Evolutionary conservation across 2,113 vertebrate genomes (phyloP).

Genomic region (Trachemys scripta): DNA sequence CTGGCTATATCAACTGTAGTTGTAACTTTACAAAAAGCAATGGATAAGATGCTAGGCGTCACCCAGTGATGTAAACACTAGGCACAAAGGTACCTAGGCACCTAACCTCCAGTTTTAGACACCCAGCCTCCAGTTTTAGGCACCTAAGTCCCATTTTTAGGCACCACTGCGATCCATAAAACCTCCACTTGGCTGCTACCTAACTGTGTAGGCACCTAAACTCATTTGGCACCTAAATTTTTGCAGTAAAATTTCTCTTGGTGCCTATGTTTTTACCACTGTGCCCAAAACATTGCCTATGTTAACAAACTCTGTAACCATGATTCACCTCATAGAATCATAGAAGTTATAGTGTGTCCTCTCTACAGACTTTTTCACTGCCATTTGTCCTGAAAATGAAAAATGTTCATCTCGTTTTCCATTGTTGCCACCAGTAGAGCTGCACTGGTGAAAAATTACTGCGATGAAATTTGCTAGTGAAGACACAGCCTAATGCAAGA

Average conservation of each 20-base stretch:
- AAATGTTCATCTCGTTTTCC: not conserved
- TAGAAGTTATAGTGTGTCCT: not conserved
- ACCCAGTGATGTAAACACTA: not conserved
- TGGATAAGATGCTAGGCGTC: too few relatives aligned
- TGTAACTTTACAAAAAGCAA: too few relatives aligned
- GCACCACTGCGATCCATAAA: too few relatives aligned
- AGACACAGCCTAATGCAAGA: not conserved
- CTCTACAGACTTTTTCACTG: not conserved
- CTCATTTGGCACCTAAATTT: too few relatives aligned
- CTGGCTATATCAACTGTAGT: too few relatives aligned
- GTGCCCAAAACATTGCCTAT: not conserved
- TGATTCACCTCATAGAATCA: not conserved
- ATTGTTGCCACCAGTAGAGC: not conserved
- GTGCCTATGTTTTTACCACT: not conserved
- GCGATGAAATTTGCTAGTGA: not conserved
- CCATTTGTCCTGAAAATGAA: not conserved
- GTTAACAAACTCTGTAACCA: not conserved
- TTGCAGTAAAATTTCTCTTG: not conserved
- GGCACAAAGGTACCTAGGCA: too few relatives aligned
- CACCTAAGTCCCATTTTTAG: too few relatives aligned
- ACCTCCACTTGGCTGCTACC: too few relatives aligned
- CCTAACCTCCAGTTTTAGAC: too few relatives aligned
- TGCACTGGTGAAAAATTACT: not conserved
- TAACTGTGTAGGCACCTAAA: too few relatives aligned
- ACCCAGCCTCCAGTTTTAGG: too few relatives aligned